Percentiles rank a stretch among this genome's conserved stretches.
These are phyloP conservation scores for Argyresthia goedartella DNA, from an alignment of 2,888 invertebrate species.

Conservation along the genomic window DNA sequence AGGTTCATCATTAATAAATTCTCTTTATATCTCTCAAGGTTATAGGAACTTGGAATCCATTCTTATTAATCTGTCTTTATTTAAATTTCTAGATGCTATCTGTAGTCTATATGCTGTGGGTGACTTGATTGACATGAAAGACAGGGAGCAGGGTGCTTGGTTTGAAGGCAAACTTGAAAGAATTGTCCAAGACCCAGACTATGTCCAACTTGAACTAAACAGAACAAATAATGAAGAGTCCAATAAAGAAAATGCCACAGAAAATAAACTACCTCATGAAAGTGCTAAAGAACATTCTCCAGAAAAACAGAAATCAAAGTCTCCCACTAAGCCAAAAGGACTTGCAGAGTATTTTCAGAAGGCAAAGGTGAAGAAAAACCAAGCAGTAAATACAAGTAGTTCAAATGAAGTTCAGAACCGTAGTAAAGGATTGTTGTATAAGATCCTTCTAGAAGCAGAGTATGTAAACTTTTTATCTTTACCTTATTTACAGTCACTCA, in stretches of 20 bases:
- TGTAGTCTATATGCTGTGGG: conserved; percentile 69
- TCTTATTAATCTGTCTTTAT: background rate
- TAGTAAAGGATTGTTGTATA: conserved; percentile 48
- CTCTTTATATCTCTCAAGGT: too few species aligned
- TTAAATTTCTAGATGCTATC: conserved; percentile 33
- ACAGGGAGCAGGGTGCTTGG: conserved; percentile 78
- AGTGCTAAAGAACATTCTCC: background rate
- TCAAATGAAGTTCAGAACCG: conserved; percentile 13
- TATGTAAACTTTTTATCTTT: conserved; percentile 22
- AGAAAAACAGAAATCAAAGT: background rate
- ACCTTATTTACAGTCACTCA: background rate
- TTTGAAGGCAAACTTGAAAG: conserved; percentile 75
- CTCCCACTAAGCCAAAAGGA: conserved; percentile 23
- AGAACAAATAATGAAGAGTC: conserved; percentile 4
- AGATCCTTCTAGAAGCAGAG: conserved; percentile 46
- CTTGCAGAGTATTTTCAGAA: conserved; percentile 40
- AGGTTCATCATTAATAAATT: too few species aligned
- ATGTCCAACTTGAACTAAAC: conserved; percentile 13
- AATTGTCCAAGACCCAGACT: conserved; percentile 51
- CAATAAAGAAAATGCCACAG: conserved; percentile 29
- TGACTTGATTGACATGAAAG: conserved; percentile 77
- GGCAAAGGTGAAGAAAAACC: conserved; percentile 10
- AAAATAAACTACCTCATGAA: conserved; percentile 25
- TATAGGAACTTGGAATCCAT: too few species aligned
- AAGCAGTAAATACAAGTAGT: conserved; percentile 16